Conservation (phyloP, 2,888 invertebrate species). For the Anthrax anthrax region DNA sequence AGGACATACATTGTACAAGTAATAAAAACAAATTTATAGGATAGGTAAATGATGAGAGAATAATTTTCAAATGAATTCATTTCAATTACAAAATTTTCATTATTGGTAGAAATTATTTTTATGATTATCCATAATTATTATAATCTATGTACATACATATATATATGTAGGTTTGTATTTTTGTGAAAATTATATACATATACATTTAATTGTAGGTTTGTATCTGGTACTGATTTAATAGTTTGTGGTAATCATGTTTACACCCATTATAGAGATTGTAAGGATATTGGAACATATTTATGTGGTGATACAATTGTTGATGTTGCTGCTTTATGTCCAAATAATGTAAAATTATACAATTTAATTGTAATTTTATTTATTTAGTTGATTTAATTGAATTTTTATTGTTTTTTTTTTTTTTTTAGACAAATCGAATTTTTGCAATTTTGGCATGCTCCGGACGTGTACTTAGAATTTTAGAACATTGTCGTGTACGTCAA, state of each 20-base stretch:
- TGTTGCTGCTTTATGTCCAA: constrained; percentile 50
- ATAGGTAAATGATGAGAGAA: no score
- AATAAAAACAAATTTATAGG: no score
- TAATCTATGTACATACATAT: no score
- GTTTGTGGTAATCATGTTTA: constrained; percentile 70
- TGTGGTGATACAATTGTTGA: constrained; percentile 82
- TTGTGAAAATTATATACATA: no score
- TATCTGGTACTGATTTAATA: constrained; percentile 72
- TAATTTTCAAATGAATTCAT: no score
- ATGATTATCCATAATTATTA: no score
- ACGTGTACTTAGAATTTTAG: constrained; percentile 58
- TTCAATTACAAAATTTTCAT: no score
- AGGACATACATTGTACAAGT: no score
- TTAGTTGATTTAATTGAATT: neutral
- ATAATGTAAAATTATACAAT: constrained; percentile 25
- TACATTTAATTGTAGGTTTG: constrained; percentile 59
- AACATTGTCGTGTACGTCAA: constrained; percentile 55
- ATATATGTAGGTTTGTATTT: no score
- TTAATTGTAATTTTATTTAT: neutral
- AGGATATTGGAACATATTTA: constrained; percentile 73
- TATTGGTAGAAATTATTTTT: no score
- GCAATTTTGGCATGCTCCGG: constrained; percentile 73
- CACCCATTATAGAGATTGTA: constrained; percentile 80
- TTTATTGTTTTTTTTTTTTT: neutral
- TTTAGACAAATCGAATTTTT: constrained; percentile 44